Evolutionary conservation across 2,888 invertebrate species (phyloP), one percentile per base, ranked within the genome.

Genomic region (Stomorhina lunata): DNA sequence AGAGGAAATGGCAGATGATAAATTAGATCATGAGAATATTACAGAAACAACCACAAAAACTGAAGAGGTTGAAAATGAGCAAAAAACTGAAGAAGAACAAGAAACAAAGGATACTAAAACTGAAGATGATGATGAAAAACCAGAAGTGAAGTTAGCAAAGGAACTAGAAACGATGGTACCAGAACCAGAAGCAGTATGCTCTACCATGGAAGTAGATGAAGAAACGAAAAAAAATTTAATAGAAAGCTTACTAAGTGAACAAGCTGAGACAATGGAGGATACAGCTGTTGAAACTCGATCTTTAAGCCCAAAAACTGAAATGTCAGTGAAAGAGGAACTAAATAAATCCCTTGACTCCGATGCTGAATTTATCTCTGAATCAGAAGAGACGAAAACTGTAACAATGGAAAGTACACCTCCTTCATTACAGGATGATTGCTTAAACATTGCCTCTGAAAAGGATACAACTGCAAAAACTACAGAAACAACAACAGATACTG

Each of bases 201-300:
- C 69, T 9, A 20, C 40, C 17, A 15, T 53, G 61, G 63, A 50
- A 29, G 69, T 79, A 10, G 63, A 75, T 48, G 63, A 81, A 29
- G 81, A 75, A 34, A 57, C 72, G 6, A 81, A 82, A 48, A 69
- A 63, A n/a, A 77, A 84, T 40, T 43, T 82, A 22, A 84, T 80
- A 63, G 75, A 73, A 29, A 82, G 80, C 29, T 50, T 84, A 80
- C 37, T 65, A 37, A 48, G 66, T 48, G 63, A 45, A 59, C 81
- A 83, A 17, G 4, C 71, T 25, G 73, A 71, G 63, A 53, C 72
- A 57, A 20, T 50, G 25, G 76, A 68, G n/a, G 69, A 80, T 12
- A 59, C 81, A 15, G 59, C 76, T 2, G 66, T 78, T 37, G 73
- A 72, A n/a, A 59, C 68, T 29, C n/a, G 20, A 25, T 7, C 50